Base-by-base conservation (phyloP, 2,888 invertebrate genomes). In the Drosophila kuntzei region DNA sequence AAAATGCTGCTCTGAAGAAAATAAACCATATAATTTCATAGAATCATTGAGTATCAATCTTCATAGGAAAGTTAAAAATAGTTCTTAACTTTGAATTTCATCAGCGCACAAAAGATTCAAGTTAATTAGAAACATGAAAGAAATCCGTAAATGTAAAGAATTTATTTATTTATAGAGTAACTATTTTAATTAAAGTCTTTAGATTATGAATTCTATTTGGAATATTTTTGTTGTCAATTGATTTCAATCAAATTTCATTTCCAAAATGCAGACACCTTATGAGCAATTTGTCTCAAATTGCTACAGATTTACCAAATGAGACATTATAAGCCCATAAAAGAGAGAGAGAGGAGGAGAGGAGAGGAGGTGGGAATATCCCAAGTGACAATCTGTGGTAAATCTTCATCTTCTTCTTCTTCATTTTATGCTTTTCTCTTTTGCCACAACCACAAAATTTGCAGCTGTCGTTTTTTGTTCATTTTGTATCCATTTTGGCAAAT, bases 401-500 rank as follows among this genome's bases (percentile, higher is more conserved):
- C 41, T 29, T n/a, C 14, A 5, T 32, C 20, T 14, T 11, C 53
- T n/a, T 27, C n/a, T 27, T 3, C 9, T 25, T 5, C n/a, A n/a
- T n/a, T 9, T 14, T 9, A 8, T n/a, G 4, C 9, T 14, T 43
- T 22, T 54, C 29, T 34, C n/a, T 50, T 50, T 36, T 43, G 22
- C 20, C 20, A 22, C 22, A 54, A 9, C 32, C 43, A 22, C 53
- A 54, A 41, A 44, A 55, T 55, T 55, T 55, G 55, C 55, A 55
- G 44, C 55, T 55, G 55, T 55, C 43, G 55, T 59, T 43, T 51
- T 59, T 51, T 59, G 50, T 61, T 32, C 54, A 44, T 36, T 47
- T 60, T 32, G 65, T 41, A 53, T 54, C 32, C 49, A 64, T 76
- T 65, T 71, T 79, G 61, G 68, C 61, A 63, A 78, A 72, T 64